Evolutionary conservation across 2,113 vertebrate species (phyloP), one percentile per base, ranked within the genome.

Genomic region (Hippocampus guttulatus): DNA sequence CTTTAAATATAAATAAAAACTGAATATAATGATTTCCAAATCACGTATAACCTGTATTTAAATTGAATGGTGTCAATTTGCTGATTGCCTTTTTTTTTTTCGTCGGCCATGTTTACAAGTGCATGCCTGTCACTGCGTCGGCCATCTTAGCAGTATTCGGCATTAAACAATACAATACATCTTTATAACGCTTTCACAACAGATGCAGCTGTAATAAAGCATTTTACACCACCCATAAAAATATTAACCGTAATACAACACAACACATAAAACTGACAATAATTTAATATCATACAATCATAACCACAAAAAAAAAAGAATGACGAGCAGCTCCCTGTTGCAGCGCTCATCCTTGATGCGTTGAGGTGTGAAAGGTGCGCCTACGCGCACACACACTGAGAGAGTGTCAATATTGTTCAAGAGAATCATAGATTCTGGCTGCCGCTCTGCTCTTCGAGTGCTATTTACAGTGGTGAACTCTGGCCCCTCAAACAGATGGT

Each of bases 341-440:
- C 52, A 27, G 60, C 23, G 0, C 27, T 83, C 58, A 14, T 54
- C 43, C 67, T 47, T 69, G 10, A 1, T 65, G 64, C 51, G 66
- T 70, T 70, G 52, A 45, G 14, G 2, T 77, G 20, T 80, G 27
- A 43, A 76, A 68, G 20, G 8, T 2, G 38, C 1, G 20, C 62
- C 20, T 21, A 21, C 62, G 18, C 38, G 5, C 33, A n/a, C 30
- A 4, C 40, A 67, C 58, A 23, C 66, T 74, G 55, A 71, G 49
- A 55, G 54, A 18, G 16, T 61, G 81, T 86, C 84, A 84, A 86
- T 84, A 89, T 87, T 77, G 68, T 71, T 79, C 64, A 65, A 68
- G 73, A 71, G 79, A 65, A 65, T 77, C 63, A 61, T 47, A 21
- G 73, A 73, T 45, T 45, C 41, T 65, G 79, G 60, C 78, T 80